Evolutionary conservation across 2,888 invertebrate genomes (phyloP).

Genomic region (Caenorhabditis imperialis): DNA sequence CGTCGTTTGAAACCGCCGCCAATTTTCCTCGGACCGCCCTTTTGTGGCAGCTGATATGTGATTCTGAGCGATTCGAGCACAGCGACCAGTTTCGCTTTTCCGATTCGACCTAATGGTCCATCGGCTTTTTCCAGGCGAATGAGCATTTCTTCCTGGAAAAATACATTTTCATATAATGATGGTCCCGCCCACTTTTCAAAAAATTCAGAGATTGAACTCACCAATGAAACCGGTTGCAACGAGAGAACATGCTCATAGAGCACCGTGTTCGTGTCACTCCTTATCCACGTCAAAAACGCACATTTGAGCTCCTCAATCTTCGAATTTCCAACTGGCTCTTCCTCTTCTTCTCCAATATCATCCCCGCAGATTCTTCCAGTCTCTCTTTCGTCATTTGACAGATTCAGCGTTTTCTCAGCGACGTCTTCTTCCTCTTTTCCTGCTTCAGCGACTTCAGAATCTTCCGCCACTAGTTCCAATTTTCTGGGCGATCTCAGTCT

Average conservation of each 20-base stretch:
- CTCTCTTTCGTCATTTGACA: slow-evolving; percentile 48
- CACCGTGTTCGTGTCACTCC: slow-evolving; percentile 61
- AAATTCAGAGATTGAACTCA: no score
- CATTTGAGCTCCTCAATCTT: slow-evolving; percentile 30
- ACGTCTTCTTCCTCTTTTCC: slow-evolving; percentile 30
- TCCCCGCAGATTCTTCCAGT: slow-evolving; percentile 22
- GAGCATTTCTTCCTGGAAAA: slow-evolving; percentile 63
- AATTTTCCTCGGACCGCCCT: slow-evolving; percentile 10
- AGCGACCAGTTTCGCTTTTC: slow-evolving; percentile 54
- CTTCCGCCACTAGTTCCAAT: neutral
- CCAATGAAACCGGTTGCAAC: slow-evolving; percentile 67
- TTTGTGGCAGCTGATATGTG: slow-evolving; percentile 56
- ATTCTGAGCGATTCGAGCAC: slow-evolving; percentile 51
- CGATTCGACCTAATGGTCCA: slow-evolving; percentile 57
- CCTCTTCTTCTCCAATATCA: slow-evolving; percentile 43
- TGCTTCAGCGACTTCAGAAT: neutral
- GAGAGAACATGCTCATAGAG: slow-evolving; percentile 68
- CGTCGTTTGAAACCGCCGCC: slow-evolving; percentile 22
- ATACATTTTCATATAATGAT: neutral
- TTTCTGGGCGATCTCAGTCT: slow-evolving; percentile 7
- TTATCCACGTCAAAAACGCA: slow-evolving; percentile 67
- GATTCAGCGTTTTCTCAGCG: slow-evolving; percentile 61
- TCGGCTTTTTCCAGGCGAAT: slow-evolving; percentile 54
- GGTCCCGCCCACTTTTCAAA: no score
- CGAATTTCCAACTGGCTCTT: slow-evolving; percentile 24